Conservation (phyloP, 2,113 vertebrate species). For the Columba livia region DNA sequence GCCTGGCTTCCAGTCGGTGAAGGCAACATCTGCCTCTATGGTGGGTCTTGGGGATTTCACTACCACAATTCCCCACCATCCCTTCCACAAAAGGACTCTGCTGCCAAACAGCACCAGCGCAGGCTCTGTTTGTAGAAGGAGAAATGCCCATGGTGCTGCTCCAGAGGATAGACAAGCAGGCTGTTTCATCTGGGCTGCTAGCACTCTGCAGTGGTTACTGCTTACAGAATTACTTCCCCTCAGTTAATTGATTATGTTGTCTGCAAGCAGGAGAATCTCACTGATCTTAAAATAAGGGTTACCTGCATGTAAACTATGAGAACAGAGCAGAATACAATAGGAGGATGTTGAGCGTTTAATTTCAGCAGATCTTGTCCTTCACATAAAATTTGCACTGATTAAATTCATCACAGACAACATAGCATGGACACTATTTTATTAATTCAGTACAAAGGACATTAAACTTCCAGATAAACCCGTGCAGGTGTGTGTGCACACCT, state of each 20-base stretch:
- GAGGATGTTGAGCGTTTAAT: background rate
- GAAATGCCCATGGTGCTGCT: background rate
- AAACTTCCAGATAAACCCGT: background rate
- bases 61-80: rapidly evolving
- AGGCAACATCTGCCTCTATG: background rate
- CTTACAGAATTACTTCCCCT: background rate
- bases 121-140: background rate
- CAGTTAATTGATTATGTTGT: background rate
- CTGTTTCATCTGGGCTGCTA: background rate
- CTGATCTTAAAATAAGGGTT: background rate
- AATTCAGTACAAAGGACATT: background rate
- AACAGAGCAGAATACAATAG: background rate
- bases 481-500: background rate
- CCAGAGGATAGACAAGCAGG: background rate
- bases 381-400: background rate
- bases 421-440: rapidly evolving
- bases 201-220: background rate
- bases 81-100: background rate
- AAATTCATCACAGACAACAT: background rate
- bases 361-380: background rate
- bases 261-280: background rate
- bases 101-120: background rate
- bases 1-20: background rate
- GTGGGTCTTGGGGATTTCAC: background rate
- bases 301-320: background rate